Percentiles rank a stretch among this genome's conserved stretches.
Evolutionary conservation across 2,113 vertebrate genomes (phyloP).

Genomic region (Dendrocopos noguchii): DNA sequence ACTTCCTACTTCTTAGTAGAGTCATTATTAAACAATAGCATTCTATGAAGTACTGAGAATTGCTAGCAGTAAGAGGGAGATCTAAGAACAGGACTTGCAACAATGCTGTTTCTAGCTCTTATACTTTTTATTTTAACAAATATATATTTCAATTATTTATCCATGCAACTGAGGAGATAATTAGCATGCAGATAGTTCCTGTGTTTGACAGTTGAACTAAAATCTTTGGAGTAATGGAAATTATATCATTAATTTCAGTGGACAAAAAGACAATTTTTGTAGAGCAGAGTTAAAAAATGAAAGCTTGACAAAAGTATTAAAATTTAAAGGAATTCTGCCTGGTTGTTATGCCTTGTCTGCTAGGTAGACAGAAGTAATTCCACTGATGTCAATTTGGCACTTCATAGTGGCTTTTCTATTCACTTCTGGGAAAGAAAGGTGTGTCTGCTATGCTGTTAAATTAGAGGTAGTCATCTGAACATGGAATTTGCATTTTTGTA

Average conservation of each 20-base stretch:
- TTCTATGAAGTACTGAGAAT: background rate
- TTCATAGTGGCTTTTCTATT: background rate
- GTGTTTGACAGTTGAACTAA: background rate
- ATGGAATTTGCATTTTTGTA: background rate
- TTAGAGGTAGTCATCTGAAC: background rate
- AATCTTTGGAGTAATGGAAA: background rate
- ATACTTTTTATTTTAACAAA: background rate
- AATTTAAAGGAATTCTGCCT: background rate
- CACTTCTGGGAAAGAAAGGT: background rate
- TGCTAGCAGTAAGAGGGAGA: background rate
- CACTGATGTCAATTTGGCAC: background rate
- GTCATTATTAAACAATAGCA: background rate
- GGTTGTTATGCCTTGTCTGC: background rate
- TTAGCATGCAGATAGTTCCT: background rate
- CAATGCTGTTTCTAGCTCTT: background rate
- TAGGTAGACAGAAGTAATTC: background rate
- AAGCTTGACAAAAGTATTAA: background rate
- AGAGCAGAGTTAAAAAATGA: background rate
- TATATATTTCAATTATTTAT: background rate
- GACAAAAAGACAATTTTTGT: background rate
- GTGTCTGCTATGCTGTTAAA: background rate
- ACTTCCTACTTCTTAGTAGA: background rate
- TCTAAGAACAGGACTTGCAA: background rate
- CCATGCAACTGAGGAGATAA: background rate
- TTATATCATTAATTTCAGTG: background rate